Evolutionary conservation across 2,888 invertebrate genomes (phyloP).

Genomic region (Graphium colonna): DNA sequence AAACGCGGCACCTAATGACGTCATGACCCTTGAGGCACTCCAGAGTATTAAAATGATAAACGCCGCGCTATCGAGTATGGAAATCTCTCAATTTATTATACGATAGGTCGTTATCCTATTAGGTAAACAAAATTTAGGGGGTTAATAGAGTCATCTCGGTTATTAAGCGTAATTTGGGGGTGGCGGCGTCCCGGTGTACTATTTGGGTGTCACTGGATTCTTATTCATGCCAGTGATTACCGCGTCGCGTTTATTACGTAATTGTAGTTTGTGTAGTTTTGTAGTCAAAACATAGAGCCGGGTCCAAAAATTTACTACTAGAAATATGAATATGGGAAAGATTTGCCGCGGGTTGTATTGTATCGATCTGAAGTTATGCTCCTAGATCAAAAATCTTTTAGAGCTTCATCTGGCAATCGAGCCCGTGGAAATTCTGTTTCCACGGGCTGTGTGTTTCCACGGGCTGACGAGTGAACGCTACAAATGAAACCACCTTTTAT

Average conservation of each 20-base stretch:
- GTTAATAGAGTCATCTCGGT: constrained; percentile 71
- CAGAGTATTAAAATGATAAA: constrained; percentile 77
- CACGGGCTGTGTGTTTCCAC: no score
- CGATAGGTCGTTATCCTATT: constrained; percentile 77
- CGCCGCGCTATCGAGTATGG: constrained; percentile 70
- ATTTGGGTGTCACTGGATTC: constrained; percentile 36
- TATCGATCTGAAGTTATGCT: no score
- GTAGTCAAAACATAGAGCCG: not conserved
- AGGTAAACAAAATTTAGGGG: constrained; percentile 71
- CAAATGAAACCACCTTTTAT: no score
- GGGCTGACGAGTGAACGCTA: no score
- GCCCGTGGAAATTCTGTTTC: no score
- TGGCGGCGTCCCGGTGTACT: constrained; percentile 26
- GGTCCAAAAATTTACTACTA: not conserved
- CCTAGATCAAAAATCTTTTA: no score
- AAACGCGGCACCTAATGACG: constrained; percentile 59
- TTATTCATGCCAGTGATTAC: constrained; percentile 30
- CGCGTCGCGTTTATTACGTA: constrained; percentile 24
- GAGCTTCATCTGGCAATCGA: no score
- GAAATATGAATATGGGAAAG: no score
- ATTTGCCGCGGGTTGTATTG: no score
- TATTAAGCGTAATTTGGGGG: constrained; percentile 57
- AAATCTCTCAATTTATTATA: constrained; percentile 79
- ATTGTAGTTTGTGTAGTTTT: constrained; percentile 6
- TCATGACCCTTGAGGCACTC: constrained; percentile 68